A percentile compares a stretch with the other conserved stretches of the same genome.
These are phyloP conservation scores for Ladona fulva DNA, from an alignment of 1,140 invertebrate species.

Conservation along the genomic window DNA sequence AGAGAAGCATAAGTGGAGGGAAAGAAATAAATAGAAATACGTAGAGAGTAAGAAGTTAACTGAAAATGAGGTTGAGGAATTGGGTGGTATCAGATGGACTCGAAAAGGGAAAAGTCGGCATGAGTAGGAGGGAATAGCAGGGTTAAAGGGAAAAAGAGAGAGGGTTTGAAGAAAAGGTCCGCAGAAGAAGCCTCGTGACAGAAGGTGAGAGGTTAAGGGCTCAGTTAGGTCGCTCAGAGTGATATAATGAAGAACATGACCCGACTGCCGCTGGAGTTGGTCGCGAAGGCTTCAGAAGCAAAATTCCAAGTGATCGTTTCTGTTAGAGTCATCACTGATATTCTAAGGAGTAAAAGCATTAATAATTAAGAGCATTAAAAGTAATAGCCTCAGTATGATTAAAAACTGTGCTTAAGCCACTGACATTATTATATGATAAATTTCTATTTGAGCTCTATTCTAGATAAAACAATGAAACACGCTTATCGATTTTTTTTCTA, in stretches of 20 bases:
- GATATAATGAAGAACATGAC: background rate
- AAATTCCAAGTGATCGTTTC: too few relatives aligned
- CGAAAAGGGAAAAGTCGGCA: background rate
- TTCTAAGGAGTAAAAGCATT: too few relatives aligned
- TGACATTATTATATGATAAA: too few relatives aligned
- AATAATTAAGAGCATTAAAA: too few relatives aligned
- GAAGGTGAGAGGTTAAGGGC: background rate
- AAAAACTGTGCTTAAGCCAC: too few relatives aligned
- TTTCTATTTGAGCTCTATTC: too few relatives aligned
- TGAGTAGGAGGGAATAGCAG: background rate
- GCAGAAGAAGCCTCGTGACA: background rate
- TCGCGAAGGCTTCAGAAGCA: too few relatives aligned
- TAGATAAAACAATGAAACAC: too few relatives aligned
- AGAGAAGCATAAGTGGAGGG: background rate
- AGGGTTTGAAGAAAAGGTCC: background rate
- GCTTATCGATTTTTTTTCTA: too few relatives aligned
- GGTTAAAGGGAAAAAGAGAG: background rate
- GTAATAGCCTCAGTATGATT: too few relatives aligned
- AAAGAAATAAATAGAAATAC: background rate
- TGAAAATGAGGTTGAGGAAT: too few relatives aligned
- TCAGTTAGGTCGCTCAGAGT: background rate
- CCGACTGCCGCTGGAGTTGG: background rate
- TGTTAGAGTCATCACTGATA: too few relatives aligned
- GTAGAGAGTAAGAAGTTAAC: background rate
- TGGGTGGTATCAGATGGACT: background rate